A percentile compares a stretch with the other conserved stretches of the same genome.
Conservation (phyloP, 2,113 vertebrate genomes). For the Chrysemys picta region DNA sequence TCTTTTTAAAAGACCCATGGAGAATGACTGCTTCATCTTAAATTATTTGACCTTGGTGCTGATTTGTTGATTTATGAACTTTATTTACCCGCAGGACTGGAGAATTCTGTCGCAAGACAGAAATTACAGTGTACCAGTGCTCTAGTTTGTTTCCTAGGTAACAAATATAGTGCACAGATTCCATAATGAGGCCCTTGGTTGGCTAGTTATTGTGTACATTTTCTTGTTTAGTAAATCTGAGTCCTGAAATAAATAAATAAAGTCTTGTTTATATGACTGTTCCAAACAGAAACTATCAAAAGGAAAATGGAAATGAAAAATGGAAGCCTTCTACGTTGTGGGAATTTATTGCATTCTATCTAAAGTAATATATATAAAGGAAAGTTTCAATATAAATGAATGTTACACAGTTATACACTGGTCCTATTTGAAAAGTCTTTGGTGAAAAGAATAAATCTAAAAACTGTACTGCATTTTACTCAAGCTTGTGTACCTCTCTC, state of each 20-base stretch:
- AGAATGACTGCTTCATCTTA: slow-evolving; percentile 35
- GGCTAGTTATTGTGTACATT: slow-evolving; percentile 64
- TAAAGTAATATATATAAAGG: background rate
- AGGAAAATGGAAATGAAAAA: slow-evolving; percentile 47
- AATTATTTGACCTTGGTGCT: slow-evolving; percentile 66
- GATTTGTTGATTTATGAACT: slow-evolving; percentile 72
- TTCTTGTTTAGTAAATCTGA: slow-evolving; percentile 71
- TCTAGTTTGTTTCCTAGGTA: slow-evolving; percentile 72
- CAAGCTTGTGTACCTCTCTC: background rate
- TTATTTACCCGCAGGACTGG: slow-evolving; percentile 63
- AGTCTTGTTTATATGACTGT: background rate
- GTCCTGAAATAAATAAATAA: slow-evolving; percentile 65
- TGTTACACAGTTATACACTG: slow-evolving; percentile 19
- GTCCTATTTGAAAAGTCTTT: slow-evolving; percentile 1
- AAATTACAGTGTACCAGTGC: slow-evolving; percentile 69
- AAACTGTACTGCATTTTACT: background rate
- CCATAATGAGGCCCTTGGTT: slow-evolving; percentile 71
- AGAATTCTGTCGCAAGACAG: slow-evolving; percentile 72
- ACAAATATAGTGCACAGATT: slow-evolving; percentile 62
- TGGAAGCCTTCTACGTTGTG: slow-evolving; percentile 7
- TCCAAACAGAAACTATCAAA: slow-evolving; percentile 25
- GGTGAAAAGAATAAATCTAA: background rate
- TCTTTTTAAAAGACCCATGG: background rate
- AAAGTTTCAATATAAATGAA: slow-evolving; percentile 21
- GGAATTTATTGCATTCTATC: background rate